Percentiles rank a stretch among this genome's conserved stretches.
These are phyloP conservation scores for Hedychridium roseum DNA, from an alignment of 2,888 invertebrate species.

Conservation along the genomic window DNA sequence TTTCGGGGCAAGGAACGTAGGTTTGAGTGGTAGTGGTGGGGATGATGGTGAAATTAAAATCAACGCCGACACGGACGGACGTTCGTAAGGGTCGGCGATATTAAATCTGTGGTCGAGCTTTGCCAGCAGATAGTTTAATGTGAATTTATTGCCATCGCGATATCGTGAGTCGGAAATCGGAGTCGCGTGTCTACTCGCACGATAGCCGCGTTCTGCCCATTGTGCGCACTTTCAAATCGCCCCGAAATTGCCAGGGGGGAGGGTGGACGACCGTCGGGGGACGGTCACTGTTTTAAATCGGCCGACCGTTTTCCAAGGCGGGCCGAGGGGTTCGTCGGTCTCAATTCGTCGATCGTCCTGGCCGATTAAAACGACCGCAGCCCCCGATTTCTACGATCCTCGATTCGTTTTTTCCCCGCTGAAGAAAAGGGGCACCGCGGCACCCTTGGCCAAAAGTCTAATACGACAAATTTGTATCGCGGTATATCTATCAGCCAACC, in stretches of 20 bases:
- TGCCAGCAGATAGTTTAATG: constrained; percentile 61
- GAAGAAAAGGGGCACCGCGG: no score
- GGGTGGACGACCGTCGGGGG: constrained; percentile 10
- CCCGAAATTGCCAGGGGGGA: constrained; percentile 22
- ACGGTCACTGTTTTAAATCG: constrained; percentile 46
- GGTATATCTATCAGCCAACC: no score
- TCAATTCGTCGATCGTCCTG: no score
- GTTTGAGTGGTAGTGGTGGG: background rate
- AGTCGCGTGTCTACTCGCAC: constrained; percentile 55
- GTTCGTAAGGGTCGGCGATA: constrained; percentile 21
- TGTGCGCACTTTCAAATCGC: constrained; percentile 34
- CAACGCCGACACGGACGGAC: constrained; percentile 36
- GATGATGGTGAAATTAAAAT: constrained; percentile 39
- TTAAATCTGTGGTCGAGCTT: constrained; percentile 47
- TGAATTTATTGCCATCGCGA: constrained; percentile 63
- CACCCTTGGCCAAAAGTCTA: constrained; percentile 2
- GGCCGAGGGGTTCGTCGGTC: no score
- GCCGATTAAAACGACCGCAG: no score
- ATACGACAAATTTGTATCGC: constrained; percentile 9
- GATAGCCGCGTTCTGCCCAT: constrained; percentile 44
- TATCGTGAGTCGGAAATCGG: constrained; percentile 49
- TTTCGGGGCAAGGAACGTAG: background rate
- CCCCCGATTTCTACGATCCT: no score
- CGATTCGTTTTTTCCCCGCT: no score
- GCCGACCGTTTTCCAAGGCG: constrained; percentile 37